Percentiles rank a stretch among this genome's conserved stretches.
Conservation (phyloP, 2,113 vertebrate species). For the Sturnira hondurensis region DNA sequence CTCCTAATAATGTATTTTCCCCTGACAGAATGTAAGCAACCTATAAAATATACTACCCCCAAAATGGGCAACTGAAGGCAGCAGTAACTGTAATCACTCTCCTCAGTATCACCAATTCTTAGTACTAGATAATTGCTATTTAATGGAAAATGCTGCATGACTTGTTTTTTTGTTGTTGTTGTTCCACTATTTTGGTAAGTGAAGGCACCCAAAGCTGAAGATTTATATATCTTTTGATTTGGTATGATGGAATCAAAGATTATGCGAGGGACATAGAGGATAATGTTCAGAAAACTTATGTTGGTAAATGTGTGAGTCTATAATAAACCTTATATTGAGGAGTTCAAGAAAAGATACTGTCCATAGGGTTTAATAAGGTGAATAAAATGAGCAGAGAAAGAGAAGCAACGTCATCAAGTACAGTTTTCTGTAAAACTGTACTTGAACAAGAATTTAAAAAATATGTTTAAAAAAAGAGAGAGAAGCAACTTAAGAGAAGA, state of each 20-base stretch:
- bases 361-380: background rate
- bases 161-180: background rate
- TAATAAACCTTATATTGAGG: background rate
- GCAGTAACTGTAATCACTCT: background rate
- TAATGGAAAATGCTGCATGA: background rate
- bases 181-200: background rate
- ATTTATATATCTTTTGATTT: background rate
- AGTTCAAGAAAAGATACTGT: background rate
- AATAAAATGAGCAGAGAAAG: background rate
- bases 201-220: background rate
- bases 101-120: background rate
- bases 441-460: no score
- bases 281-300: background rate
- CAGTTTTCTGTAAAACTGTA: no score
- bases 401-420: no score
- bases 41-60: background rate
- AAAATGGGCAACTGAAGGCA: background rate
- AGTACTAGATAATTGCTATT: background rate
- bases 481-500: background rate
- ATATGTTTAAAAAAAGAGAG: no score
- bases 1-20: background rate
- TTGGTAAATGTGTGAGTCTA: background rate
- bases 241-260: background rate
- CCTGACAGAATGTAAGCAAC: background rate
- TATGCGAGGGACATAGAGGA: no score